phyloP scores from a whole-genome alignment of 2,797 vertebrate species.

The Channa striata region DNA sequence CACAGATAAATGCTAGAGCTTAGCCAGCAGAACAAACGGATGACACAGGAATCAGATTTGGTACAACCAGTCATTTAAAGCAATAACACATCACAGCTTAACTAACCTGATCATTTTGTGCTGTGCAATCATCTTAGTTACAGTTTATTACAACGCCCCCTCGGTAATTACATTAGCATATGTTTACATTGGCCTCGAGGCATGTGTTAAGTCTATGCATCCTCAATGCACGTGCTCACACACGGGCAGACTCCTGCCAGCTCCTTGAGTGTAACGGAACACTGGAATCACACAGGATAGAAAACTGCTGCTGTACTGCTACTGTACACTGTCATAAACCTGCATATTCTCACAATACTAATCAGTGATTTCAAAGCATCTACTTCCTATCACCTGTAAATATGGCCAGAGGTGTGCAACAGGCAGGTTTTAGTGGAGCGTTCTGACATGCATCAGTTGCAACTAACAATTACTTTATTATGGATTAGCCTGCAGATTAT shows the following conservation, averaged over 20 bases:
- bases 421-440: not conserved
- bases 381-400: not conserved
- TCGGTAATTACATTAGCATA: conserved; percentile 85
- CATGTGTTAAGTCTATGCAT: conserved; percentile 65
- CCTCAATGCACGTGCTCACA: conserved; percentile 9
- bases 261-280: conserved; percentile 53
- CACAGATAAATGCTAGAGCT: conserved; percentile 13
- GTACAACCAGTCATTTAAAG: conserved; percentile 53
- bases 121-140: conserved; percentile 83
- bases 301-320: conserved; percentile 11
- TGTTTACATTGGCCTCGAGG: conserved; percentile 83
- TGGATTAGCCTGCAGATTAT: not conserved
- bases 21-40: conserved; percentile 33
- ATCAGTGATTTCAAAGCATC: conserved; percentile 20
- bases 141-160: conserved; percentile 84
- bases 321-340: conserved; percentile 8
- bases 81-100: conserved; percentile 62
- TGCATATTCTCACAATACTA: conserved; percentile 4
- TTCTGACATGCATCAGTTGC: too few relatives aligned
- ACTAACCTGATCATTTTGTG: conserved; percentile 75
- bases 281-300: conserved; percentile 27
- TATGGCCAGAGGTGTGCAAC: not conserved
- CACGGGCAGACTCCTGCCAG: conserved; percentile 11
- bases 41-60: conserved; percentile 48
- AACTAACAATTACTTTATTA: not conserved